These are phyloP conservation scores for Cotesia congregata DNA, from an alignment of 2,888 invertebrate species.

Conservation along the genomic window DNA sequence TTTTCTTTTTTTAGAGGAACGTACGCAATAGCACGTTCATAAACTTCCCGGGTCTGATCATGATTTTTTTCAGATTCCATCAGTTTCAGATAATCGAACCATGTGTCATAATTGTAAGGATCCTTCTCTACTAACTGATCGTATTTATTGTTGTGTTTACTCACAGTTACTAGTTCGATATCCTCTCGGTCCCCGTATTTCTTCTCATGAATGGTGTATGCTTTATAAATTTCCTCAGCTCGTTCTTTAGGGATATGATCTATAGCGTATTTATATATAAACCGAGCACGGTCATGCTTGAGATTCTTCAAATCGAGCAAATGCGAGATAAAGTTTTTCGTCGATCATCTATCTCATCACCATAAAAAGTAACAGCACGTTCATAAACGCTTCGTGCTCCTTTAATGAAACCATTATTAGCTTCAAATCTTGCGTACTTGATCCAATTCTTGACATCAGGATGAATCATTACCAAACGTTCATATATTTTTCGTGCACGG, in stretches of 20 bases:
- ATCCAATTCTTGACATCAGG: slow-evolving; percentile 99
- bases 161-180: slow-evolving; percentile 98
- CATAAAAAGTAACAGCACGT: slow-evolving; percentile 96
- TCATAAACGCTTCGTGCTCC: slow-evolving; percentile 93
- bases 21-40: slow-evolving; percentile 98
- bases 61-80: slow-evolving; percentile 90
- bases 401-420: slow-evolving; percentile 91
- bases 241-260: slow-evolving; percentile 94
- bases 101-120: slow-evolving; percentile 98
- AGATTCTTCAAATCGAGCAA: slow-evolving; percentile 98
- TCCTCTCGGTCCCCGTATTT: slow-evolving; percentile 95
- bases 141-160: slow-evolving; percentile 97
- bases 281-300: slow-evolving; percentile 98
- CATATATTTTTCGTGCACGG: slow-evolving; percentile 92
- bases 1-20: slow-evolving; percentile 97
- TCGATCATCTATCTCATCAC: slow-evolving; percentile 96
- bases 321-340: slow-evolving; percentile 93
- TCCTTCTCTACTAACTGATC: slow-evolving; percentile 96
- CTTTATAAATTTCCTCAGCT: slow-evolving; percentile 93
- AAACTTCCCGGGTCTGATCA: slow-evolving; percentile 90
- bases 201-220: slow-evolving; percentile 98
- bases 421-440: slow-evolving; percentile 97
- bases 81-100: slow-evolving; percentile 98
- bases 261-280: slow-evolving; percentile 97
- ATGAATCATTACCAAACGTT: slow-evolving; percentile 96